Base-by-base conservation (phyloP, 2,888 invertebrate genomes). In the Eupithecia abbreviata region DNA sequence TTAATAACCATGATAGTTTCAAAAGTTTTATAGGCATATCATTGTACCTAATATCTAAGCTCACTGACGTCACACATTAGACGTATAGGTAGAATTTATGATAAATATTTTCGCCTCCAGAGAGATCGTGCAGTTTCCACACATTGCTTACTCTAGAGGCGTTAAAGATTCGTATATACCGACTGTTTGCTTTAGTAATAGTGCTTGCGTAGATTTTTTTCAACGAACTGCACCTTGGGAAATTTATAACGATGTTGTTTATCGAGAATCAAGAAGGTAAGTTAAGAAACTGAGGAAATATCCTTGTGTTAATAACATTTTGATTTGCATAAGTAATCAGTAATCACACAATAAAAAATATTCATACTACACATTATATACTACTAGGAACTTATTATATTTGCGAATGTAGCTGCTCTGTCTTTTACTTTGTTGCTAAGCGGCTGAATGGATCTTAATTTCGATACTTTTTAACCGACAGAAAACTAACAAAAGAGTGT, bases 171-270 rank as follows among this genome's bases (percentile, higher is more conserved):
- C 51, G 49, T 71, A 13, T 47, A 47, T 68, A n/a, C 18, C 5
- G 10, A 77, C 74, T 78, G 76, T 81, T 82, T 80, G 77, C 75
- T 73, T 51, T 71, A 75, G 72, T 78, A 73, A 77, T 77, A 76
- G 72, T 73, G 72, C 49, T 75, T 73, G 75, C 77, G 67, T 78
- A 30, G 45, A 49, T 49, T 47, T 69, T 78, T 82, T 83, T 79
- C 80, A 77, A 62, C 45, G 76, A 81, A 83, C 74, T 71, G 47
- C 66, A 79, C 77, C 70, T 80, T 71, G 79, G 45, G 77, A 77
- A 81, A 78, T 81, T 80, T 71, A 62, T 67, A 62, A 69, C n/a
- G 55, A 73, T 76, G 70, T 75, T 65, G 72, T 72, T 65, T 62
- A 62, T 30, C 30, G 62, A 62, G 62, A 62, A 62, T 18, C 58